phyloP scores from a whole-genome alignment of 2,888 invertebrate species.

The Drosophila neotestacea region DNA sequence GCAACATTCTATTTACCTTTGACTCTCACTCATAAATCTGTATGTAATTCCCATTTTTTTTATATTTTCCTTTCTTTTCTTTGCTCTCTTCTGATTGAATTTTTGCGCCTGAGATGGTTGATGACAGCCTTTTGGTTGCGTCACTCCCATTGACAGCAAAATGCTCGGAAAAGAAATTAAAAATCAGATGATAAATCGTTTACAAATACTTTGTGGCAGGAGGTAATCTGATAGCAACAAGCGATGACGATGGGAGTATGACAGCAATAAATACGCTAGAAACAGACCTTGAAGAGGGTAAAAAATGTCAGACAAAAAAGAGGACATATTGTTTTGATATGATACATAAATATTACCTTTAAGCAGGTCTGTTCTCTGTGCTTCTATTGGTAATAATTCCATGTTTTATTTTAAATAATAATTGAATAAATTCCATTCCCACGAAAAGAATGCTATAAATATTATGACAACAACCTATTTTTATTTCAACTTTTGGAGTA shows the following conservation, averaged over 20 bases:
- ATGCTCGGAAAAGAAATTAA: slow-evolving; percentile 48
- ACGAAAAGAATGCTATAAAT: slow-evolving; percentile 3
- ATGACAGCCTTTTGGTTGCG: slow-evolving; percentile 36
- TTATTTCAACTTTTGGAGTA: no score
- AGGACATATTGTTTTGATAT: background rate
- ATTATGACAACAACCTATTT: no score
- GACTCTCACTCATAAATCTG: slow-evolving; percentile 23
- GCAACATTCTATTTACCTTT: slow-evolving; percentile 31
- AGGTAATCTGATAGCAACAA: slow-evolving; percentile 30
- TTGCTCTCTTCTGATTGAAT: slow-evolving; percentile 37
- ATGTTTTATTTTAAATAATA: no score
- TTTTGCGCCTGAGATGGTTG: slow-evolving; percentile 35
- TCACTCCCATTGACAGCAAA: slow-evolving; percentile 39
- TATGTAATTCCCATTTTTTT: slow-evolving; percentile 23
- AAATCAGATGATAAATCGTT: slow-evolving; percentile 57
- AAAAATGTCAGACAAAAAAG: background rate
- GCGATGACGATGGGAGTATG: slow-evolving; percentile 2
- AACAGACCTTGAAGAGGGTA: background rate
- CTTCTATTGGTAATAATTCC: no score
- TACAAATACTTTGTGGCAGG: slow-evolving; percentile 24
- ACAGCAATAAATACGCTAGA: slow-evolving; percentile 9
- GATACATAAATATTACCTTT: background rate
- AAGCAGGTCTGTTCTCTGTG: background rate
- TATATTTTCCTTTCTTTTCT: background rate
- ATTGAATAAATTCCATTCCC: no score